These are phyloP conservation scores for Neomonachus schauinslandi DNA, from an alignment of 2,113 vertebrate species.

Conservation along the genomic window DNA sequence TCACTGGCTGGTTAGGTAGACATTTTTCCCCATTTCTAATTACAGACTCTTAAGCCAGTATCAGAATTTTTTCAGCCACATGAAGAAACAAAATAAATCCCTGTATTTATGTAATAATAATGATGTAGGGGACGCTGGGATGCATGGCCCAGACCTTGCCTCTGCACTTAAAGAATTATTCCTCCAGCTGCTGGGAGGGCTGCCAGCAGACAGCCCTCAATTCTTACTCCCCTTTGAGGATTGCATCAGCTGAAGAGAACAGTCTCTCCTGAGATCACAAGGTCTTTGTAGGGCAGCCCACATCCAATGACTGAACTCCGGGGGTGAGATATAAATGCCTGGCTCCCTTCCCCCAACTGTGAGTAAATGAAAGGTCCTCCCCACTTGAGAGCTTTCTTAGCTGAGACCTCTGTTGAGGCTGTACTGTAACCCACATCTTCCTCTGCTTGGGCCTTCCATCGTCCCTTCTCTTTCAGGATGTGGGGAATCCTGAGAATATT, in stretches of 20 bases:
- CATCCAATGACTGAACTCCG: not conserved
- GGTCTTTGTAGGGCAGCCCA: not conserved
- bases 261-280: not conserved
- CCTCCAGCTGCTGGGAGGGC: slow-evolving; percentile 19
- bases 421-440: not conserved
- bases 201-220: not conserved
- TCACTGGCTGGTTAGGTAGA: not conserved
- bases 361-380: not conserved
- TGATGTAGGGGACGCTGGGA: not conserved
- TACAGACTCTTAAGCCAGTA: not conserved
- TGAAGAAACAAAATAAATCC: slow-evolving; percentile 2
- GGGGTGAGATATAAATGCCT: not conserved
- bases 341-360: no score
- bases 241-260: not conserved
- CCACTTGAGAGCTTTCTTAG: not conserved
- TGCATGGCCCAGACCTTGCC: not conserved
- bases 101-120: not conserved
- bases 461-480: not conserved
- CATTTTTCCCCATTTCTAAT: slow-evolving; percentile 31
- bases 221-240: not conserved
- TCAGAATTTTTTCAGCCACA: not conserved
- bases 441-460: not conserved
- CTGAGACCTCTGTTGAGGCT: not conserved
- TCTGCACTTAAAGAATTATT: not conserved
- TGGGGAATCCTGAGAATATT: not conserved